These are phyloP conservation scores for Carterocephalus palaemon DNA, from an alignment of 2,888 invertebrate species.

Conservation along the genomic window DNA sequence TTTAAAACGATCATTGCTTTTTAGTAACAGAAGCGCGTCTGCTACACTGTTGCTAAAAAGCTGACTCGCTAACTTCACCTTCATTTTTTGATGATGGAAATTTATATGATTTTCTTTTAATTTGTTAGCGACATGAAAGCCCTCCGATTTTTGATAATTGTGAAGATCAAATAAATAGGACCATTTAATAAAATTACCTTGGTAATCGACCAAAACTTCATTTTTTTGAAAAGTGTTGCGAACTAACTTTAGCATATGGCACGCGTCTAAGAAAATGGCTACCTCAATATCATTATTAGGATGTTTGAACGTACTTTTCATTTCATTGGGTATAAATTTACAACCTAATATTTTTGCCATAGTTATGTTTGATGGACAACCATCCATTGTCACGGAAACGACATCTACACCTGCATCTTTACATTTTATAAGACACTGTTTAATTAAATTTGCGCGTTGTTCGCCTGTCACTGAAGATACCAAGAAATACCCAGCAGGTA, in stretches of 20 bases:
- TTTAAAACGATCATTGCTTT: too few species aligned
- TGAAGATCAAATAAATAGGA: too few species aligned
- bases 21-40: too few species aligned
- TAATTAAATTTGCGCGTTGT: constrained; percentile 22
- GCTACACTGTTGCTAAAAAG: too few species aligned
- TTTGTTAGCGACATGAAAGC: too few species aligned
- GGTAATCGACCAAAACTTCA: too few species aligned
- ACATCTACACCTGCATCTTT: constrained; percentile 25
- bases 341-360: constrained; percentile 21
- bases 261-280: constrained; percentile 21
- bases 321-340: neutral
- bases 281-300: constrained; percentile 18
- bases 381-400: constrained; percentile 29
- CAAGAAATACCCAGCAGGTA: constrained; percentile 20
- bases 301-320: constrained; percentile 24
- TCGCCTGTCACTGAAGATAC: constrained; percentile 25
- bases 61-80: too few species aligned
- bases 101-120: too few species aligned
- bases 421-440: constrained; percentile 24
- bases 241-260: constrained; percentile 28
- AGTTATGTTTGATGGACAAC: constrained; percentile 25
- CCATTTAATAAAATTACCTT: too few species aligned
- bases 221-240: constrained; percentile 27
- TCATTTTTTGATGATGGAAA: too few species aligned
- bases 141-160: too few species aligned